Evolutionary conservation across 2,888 invertebrate genomes (phyloP), one percentile per base, ranked within the genome.

Genomic region (Tetramorium bicarinatum): DNA sequence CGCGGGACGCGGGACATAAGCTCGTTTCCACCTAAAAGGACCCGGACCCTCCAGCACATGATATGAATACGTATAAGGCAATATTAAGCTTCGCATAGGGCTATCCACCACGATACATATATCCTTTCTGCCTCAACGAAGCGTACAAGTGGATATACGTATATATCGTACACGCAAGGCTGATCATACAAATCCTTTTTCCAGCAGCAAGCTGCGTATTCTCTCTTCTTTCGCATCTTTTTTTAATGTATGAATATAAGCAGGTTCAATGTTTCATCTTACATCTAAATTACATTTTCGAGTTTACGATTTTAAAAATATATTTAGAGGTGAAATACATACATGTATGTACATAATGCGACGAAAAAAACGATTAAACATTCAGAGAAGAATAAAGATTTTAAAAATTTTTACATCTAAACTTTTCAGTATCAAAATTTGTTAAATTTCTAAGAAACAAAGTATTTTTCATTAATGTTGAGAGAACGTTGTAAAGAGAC

Each of bases 51-150:
- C 56, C 52, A 56, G 13, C 76, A 34, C 71, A 64, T 72, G 38
- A 80, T 85, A 87, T 86, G 85, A 87, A 89, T 89, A 89, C 82
- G 85, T 87, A 89, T 87, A 89, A 89, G 84, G 84, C 82, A 89
- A 89, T 89, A 88, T 89, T 85, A 89, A 87, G 87, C 84, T 87
- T 89, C 66, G 41, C 76, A 66, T 64, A 80, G 82, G 44, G 52
- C 84, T 81, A 84, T 75, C 82, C 80, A 21, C 56, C 18, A 21
- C 82, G 79, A 84, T 72, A 76, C 82, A 62, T 66, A 66, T 79
- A 56, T 67, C 66, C 2, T 25, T 64, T 52, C 52, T 64, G 38
- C 13, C n/a, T 64, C 52, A 52, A 41, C 64, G 76, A 52, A 62
- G 64, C 21, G 75, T 84, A 84, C 44, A 67, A 59, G 13, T 61